Evolutionary conservation across 1,140 invertebrate genomes (phyloP).

Genomic region (Drosophila serrata): DNA sequence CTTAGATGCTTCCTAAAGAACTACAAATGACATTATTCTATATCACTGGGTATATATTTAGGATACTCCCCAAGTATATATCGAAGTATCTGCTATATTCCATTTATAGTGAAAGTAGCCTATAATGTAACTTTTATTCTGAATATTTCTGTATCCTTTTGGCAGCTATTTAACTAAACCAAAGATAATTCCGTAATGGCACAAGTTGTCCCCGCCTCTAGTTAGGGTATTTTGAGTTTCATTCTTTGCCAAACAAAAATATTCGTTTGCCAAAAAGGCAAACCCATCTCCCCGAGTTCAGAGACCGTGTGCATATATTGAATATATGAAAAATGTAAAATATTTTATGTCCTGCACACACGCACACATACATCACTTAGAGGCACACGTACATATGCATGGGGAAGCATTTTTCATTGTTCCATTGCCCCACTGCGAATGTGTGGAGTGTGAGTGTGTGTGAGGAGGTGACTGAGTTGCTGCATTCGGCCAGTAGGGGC

Average conservation of each 20-base stretch:
- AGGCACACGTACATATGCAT: slow-evolving; percentile 3
- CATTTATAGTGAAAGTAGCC: too few species aligned
- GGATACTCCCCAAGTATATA: too few species aligned
- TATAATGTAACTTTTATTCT: neutral
- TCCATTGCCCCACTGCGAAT: slow-evolving; percentile 17
- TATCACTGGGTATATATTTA: too few species aligned
- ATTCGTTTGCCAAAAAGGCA: slow-evolving; percentile 21
- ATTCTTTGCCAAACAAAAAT: slow-evolving; percentile 11
- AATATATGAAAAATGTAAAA: slow-evolving; percentile 77
- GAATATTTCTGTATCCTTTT: neutral
- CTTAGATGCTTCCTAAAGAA: neutral
- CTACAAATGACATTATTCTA: too few species aligned
- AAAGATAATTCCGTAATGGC: neutral
- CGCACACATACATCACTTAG: slow-evolving; percentile 17
- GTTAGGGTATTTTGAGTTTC: slow-evolving; percentile 20
- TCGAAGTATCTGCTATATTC: too few species aligned
- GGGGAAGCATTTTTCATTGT: slow-evolving; percentile 63
- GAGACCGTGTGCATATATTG: slow-evolving; percentile 65
- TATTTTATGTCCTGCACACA: slow-evolving; percentile 60
- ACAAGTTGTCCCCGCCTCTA: neutral
- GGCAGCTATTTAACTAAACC: neutral
- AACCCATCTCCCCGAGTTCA: neutral
- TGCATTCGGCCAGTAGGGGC: slow-evolving; percentile 57
- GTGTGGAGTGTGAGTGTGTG: neutral
- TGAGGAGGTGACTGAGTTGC: slow-evolving; percentile 12